Evolutionary conservation across 2,113 vertebrate genomes (phyloP).

Genomic region (Perognathus longimembris): DNA sequence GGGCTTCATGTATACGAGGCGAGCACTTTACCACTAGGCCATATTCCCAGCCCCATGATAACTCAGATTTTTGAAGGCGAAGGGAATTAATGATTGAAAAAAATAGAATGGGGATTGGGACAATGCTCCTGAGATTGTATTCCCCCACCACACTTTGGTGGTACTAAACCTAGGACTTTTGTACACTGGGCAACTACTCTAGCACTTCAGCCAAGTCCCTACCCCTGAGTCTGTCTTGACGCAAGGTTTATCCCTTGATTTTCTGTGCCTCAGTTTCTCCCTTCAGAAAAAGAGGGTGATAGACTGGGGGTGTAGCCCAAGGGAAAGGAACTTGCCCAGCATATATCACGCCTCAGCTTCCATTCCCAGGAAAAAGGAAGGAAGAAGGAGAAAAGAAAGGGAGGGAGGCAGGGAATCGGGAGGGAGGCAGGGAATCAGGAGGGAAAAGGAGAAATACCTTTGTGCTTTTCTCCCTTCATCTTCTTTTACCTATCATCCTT

Average conservation of each 20-base stretch:
- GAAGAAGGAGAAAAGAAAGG: background rate
- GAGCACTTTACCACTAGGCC: too few relatives aligned
- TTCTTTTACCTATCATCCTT: background rate
- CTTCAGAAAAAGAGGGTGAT: background rate
- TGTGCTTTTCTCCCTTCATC: slow-evolving; percentile 13
- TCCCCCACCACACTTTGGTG: too few relatives aligned
- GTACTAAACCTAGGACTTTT: too few relatives aligned
- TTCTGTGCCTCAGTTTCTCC: slow-evolving; percentile 46
- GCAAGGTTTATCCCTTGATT: slow-evolving; percentile 24
- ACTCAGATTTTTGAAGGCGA: background rate
- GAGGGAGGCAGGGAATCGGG: background rate
- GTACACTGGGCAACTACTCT: too few relatives aligned
- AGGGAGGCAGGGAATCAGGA: background rate
- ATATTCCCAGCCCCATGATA: too few relatives aligned
- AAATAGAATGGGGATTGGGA: background rate
- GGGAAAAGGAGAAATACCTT: background rate
- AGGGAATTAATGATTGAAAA: background rate
- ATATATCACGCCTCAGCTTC: background rate
- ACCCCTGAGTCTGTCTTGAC: background rate
- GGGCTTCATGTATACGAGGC: too few relatives aligned
- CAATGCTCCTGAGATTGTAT: background rate
- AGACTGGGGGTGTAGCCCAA: too few relatives aligned
- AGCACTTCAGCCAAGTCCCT: too few relatives aligned
- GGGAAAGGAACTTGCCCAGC: background rate
- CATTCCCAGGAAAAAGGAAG: background rate